A percentile compares a stretch with the other conserved stretches of the same genome.
phyloP scores from a whole-genome alignment of 1,140 invertebrate species.

The Mactra quadrangularis region DNA sequence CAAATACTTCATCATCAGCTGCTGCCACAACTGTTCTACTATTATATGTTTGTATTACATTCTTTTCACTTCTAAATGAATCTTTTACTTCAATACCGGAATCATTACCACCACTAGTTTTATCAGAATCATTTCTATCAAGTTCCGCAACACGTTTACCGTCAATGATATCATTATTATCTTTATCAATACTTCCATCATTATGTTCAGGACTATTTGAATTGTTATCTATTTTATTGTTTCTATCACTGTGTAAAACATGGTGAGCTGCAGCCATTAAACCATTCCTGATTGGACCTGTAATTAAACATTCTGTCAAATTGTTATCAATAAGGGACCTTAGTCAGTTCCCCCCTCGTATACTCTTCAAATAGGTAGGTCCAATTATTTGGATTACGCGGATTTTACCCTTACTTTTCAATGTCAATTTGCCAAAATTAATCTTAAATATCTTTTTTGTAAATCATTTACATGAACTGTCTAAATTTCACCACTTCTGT shows the following conservation, averaged over 20 bases:
- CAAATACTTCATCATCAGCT: slow-evolving; percentile 48
- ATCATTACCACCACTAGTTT: slow-evolving; percentile 44
- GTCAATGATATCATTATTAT: too few relatives aligned
- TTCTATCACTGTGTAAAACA: neutral
- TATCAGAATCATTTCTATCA: slow-evolving; percentile 51
- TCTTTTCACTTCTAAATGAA: slow-evolving; percentile 26
- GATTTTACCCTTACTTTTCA: too few relatives aligned
- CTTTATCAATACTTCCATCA: neutral
- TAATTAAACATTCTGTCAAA: too few relatives aligned
- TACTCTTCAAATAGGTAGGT: too few relatives aligned
- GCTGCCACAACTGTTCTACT: neutral
- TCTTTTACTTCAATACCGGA: slow-evolving; percentile 51
- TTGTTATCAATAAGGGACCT: too few relatives aligned
- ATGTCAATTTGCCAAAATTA: too few relatives aligned
- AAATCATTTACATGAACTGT: too few relatives aligned
- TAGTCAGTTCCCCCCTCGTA: too few relatives aligned
- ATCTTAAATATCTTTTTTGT: too few relatives aligned
- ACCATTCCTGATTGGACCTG: neutral
- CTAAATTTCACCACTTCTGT: too few relatives aligned
- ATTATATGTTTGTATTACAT: neutral
- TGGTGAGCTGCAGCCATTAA: neutral
- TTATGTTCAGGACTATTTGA: neutral
- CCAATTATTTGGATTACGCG: too few relatives aligned
- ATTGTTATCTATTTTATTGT: neutral
- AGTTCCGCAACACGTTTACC: slow-evolving; percentile 8